Evolutionary conservation across 2,888 invertebrate species (phyloP), one percentile per base, ranked within the genome.

Genomic region (Carcina quercana): DNA sequence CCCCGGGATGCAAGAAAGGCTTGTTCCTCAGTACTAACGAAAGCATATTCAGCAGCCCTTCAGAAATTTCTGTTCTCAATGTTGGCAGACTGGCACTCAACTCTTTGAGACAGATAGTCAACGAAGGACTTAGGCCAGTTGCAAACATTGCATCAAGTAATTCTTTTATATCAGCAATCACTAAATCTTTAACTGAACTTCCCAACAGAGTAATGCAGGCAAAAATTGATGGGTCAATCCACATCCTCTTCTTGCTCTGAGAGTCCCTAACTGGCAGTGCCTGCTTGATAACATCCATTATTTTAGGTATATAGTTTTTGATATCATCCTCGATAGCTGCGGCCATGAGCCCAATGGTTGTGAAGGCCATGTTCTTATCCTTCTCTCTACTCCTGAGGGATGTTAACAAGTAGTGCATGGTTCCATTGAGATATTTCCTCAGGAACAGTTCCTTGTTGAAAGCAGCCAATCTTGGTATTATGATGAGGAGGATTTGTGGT

Each of bases 391-490:
- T 90, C 25, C 91, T 88, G 29, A 97, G 71, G 17, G 91, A 92
- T 12, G 86, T 79, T 28, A 97, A 75, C 34, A 97, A 80, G 67
- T 96, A 93, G 42, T 85, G 86, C 75, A 97, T 91, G 0, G 94
- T 90, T 0, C 88, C 86, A 22, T 85, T 87, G 1, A 96, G 75
- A 67, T 95, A 91, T 47, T 90, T 89, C 35, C 87, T 86, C 1
- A 92, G 88, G 62, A 97, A 98, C 35, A 87, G 87, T 4, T 90
- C 89, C 37, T 90, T 91, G 63, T 96, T 92, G 56, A 98, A 97
- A n/a, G 97, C 96, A 4, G 97, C 97, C 30, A 98, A 75, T 43
- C 97, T 87, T 1, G 98, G 98, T 37, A 98, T 83, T 28, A 98
- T 88, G 21, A 91, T 90, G 35, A 98, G 86, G 8, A 99, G 72